Conservation (phyloP, 2,797 vertebrate species). For the Apodemus agrarius region DNA sequence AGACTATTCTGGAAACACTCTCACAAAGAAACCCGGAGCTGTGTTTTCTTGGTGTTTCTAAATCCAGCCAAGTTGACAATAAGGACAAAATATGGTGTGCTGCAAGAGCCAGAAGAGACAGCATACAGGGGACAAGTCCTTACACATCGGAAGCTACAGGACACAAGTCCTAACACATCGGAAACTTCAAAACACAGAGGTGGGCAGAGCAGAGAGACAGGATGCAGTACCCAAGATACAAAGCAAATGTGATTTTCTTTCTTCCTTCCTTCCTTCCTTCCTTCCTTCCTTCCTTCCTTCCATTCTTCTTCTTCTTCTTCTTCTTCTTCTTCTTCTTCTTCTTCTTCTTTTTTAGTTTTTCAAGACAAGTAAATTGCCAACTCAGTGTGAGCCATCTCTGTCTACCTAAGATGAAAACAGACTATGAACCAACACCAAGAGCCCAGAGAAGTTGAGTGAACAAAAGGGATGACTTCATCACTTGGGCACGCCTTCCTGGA, state of each 20-base stretch:
- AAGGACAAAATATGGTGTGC: not conserved
- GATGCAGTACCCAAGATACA: not conserved
- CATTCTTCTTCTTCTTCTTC: no score
- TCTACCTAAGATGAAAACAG: slow-evolving; percentile 20
- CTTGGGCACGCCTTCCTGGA: not conserved
- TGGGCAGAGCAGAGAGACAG: not conserved
- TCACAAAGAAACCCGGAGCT: not conserved
- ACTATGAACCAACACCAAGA: not conserved
- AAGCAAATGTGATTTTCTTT: slow-evolving; percentile 6
- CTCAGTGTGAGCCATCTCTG: not conserved
- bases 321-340: no score
- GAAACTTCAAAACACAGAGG: not conserved
- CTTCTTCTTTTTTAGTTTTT: no score
- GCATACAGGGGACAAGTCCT: not conserved
- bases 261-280: no score
- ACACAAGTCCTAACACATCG: not conserved
- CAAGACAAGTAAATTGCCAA: not conserved
- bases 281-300: no score
- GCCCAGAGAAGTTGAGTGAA: not conserved
- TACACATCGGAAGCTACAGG: not conserved
- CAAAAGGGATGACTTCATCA: not conserved
- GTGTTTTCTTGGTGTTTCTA: not conserved
- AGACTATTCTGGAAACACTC: not conserved
- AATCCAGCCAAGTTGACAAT: not conserved
- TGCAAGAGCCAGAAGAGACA: not conserved